These are phyloP conservation scores for Subanguina moxae DNA, from an alignment of 1,140 invertebrate genomes.

Conservation along the genomic window DNA sequence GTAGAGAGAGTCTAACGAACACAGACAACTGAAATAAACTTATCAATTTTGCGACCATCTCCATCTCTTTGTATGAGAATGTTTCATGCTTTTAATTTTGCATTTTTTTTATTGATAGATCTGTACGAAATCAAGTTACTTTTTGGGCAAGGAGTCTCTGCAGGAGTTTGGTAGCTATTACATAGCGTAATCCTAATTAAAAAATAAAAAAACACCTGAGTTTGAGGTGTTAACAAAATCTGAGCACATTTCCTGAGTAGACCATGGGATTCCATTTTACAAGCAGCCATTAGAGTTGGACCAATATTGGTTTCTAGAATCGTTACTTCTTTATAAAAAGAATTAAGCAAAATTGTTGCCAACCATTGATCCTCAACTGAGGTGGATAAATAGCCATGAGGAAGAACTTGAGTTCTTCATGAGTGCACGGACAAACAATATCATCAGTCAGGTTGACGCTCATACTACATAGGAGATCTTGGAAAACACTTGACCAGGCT, in stretches of 20 bases:
- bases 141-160: no score
- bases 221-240: conserved; percentile 50
- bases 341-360: conserved; percentile 6
- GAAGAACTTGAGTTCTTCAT: conserved; percentile 58
- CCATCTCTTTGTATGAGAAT: no score
- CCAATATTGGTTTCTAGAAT: conserved; percentile 56
- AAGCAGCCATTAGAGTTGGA: conserved; percentile 57
- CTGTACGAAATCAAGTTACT: no score
- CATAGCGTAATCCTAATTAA: no score
- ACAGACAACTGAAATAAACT: conserved; percentile 46
- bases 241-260: conserved; percentile 53
- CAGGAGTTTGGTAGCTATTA: no score
- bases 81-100: no score
- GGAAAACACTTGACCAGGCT: conserved; percentile 56
- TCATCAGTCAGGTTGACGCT: conserved; percentile 43
- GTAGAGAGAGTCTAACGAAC: conserved; percentile 54
- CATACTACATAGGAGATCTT: conserved; percentile 44
- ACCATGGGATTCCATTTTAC: conserved; percentile 58
- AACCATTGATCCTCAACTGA: conserved; percentile 55
- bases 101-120: no score
- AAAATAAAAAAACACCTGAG: conserved; percentile 38
- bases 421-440: conserved; percentile 56
- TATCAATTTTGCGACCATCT: neutral
- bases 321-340: conserved; percentile 2
- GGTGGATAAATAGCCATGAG: conserved; percentile 59